Evolutionary conservation across 1,140 invertebrate species (phyloP), one percentile per base, ranked within the genome.

Genomic region (Drosophila orosa): DNA sequence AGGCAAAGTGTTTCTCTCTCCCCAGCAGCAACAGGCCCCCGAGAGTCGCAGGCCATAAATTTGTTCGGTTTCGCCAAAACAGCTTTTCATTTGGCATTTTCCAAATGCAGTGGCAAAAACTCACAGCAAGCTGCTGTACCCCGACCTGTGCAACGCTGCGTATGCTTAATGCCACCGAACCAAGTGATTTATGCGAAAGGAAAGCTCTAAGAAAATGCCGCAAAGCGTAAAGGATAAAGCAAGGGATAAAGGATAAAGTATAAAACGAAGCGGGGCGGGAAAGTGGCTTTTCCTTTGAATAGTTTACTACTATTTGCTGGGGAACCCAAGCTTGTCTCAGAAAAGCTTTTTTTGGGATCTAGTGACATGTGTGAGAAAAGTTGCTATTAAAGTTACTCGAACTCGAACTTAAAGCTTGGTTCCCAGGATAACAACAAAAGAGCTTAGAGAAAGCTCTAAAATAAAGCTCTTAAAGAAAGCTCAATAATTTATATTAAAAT

Each of bases 151-250:
- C 74, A 58, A 74, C 69, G 44, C 35, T 61, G 80, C 79, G 79
- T 82, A 82, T 78, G 74, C 74, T 81, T 69, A 62, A 78, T 29
- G 45, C 55, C 61, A 45, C 24, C 19, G 13, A 19, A 42, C 5
- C 15, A 35, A 58, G 58, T 80, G 78, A 80, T 80, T 82, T 82
- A 82, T 82, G 62, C 42, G 48, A 42, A 45, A 10, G 12, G 13
- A 50, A 37, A 54, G 50, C 50, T 54, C 19, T 3, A 33, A 22
- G 50, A 24, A 50, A 50, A 15, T 31, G 27, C 47, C 5, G 12
- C 31, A 54, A 22, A 24, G 29, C 19, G 31, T 24, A 24, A 5
- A 8, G 24, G 50, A 37, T 57, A 39, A 29, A 39, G 6, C 15
- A 19, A 17, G 19, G 52, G 24, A n/a, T 37, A 29, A 29, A 29